Evolutionary conservation across 2,888 invertebrate genomes (phyloP), one percentile per base, ranked within the genome.

Genomic region (Troides oblongomaculatus): DNA sequence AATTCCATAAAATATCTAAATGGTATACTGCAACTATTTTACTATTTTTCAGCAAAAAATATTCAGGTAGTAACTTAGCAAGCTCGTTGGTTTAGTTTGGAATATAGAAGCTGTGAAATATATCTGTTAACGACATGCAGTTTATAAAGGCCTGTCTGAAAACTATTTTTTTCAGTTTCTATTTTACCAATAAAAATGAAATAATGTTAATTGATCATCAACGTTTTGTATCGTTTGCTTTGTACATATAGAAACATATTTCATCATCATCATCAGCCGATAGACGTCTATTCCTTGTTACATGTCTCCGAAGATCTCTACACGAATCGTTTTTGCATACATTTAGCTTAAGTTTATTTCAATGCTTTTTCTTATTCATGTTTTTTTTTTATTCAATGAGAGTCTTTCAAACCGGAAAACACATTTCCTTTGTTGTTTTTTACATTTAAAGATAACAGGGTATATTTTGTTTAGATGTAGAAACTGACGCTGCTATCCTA

Each of bases 81-180:
- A 57, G 57, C 21, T 5, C 57, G 57, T 57, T 18, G 2, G 57
- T 57, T 14, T 57, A 57, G 57, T 57, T 57, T n/a, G 57, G 21
- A 53, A 57, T 18, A 57, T 21, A 57, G 6, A 57, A 57, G 57
- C 57, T 10, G 57, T 57, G 57, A 57, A 57, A 57, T 57, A 57
- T 57, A 57, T 57, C 57, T 57, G 21, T 57, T 21, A 57, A 6
- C 57, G 18, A 23, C 57, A 21, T 57, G 57, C 23, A 57, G 57
- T 57, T 57, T 57, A 30, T 57, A 57, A 57, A 57, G 57, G 57
- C 57, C n/a, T 21, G 18, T 57, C 57, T 57, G 21, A 1, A 10
- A 57, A 10, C 2, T 21, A 21, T 57, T 57, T 57, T 50, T n/a
- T n/a, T 21, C n/a, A n/a, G 57, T 12, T 21, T 18, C 21, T 21